Percentiles rank a stretch among this genome's conserved stretches.
These are phyloP conservation scores for Prietella phreatophila DNA, from an alignment of 2,113 vertebrate species.

Conservation along the genomic window DNA sequence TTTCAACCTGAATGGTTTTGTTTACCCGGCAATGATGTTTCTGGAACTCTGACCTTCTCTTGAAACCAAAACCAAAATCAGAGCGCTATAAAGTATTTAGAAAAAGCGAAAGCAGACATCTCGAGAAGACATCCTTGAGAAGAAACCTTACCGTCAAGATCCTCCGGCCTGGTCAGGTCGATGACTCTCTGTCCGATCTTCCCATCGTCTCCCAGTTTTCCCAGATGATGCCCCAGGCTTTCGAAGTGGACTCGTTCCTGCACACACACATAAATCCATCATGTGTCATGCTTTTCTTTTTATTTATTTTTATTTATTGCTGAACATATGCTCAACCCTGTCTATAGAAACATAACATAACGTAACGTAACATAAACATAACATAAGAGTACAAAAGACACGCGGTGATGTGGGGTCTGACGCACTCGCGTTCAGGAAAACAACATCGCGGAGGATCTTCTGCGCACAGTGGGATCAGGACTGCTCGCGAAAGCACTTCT, in stretches of 20 bases:
- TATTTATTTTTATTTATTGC: not conserved
- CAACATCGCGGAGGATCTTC: slow-evolving; percentile 69
- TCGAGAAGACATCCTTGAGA: not conserved
- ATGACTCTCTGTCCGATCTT: slow-evolving; percentile 96
- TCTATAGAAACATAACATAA: not conserved
- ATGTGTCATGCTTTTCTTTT: not conserved
- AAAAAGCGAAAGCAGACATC: not conserved
- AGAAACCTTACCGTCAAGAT: slow-evolving; percentile 88
- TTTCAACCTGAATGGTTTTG: not conserved
- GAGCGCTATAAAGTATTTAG: not conserved
- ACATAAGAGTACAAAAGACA: not conserved
- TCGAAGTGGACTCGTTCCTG: slow-evolving; percentile 96
- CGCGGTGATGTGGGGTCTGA: not conserved
- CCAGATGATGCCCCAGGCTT: slow-evolving; percentile 86
- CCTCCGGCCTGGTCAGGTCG: slow-evolving; percentile 95
- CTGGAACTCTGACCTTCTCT: not conserved
- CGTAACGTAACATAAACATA: too few species aligned
- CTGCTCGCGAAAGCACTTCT: slow-evolving; percentile 68
- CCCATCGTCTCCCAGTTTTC: slow-evolving; percentile 89
- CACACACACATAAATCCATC: not conserved
- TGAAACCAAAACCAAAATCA: not conserved
- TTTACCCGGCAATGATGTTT: not conserved
- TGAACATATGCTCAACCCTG: not conserved
- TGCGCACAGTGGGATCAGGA: slow-evolving; percentile 69
- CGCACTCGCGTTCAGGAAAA: slow-evolving; percentile 48